These are phyloP conservation scores for Parnassius apollo DNA, from an alignment of 2,888 invertebrate genomes.

Conservation along the genomic window DNA sequence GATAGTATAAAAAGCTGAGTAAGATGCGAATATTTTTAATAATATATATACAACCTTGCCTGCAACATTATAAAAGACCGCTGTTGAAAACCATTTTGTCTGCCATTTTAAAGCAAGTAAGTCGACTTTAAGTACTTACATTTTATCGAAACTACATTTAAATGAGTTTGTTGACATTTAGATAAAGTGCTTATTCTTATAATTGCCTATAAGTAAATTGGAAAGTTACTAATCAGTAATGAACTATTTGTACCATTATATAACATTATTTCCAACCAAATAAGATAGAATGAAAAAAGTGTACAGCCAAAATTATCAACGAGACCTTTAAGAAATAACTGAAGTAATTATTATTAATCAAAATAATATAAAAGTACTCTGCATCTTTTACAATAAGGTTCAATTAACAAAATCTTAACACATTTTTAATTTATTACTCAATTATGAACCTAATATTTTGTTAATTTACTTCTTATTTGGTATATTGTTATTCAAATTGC, in stretches of 20 bases:
- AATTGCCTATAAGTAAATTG: no score
- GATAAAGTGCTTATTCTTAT: no score
- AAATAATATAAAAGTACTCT: not conserved
- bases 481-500: no score
- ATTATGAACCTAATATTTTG: no score
- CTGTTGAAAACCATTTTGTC: not conserved
- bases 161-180: not conserved
- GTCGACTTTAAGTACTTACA: not conserved
- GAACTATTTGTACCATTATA: no score
- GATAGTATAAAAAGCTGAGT: slow-evolving; percentile 14
- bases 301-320: no score
- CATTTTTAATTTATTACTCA: not conserved
- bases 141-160: not conserved
- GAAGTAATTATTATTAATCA: no score
- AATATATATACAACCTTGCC: slow-evolving; percentile 12
- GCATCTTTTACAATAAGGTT: not conserved
- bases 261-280: no score
- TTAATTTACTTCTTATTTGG: no score
- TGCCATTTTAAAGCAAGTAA: slow-evolving; percentile 11
- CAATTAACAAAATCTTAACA: not conserved
- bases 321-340: no score
- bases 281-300: no score
- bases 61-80: slow-evolving; percentile 14
- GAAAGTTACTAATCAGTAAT: no score
- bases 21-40: slow-evolving; percentile 5